A percentile compares a stretch with the other conserved stretches of the same genome.
These are phyloP conservation scores for Malaclemys terrapin DNA, from an alignment of 2,113 vertebrate genomes.

Conservation along the genomic window DNA sequence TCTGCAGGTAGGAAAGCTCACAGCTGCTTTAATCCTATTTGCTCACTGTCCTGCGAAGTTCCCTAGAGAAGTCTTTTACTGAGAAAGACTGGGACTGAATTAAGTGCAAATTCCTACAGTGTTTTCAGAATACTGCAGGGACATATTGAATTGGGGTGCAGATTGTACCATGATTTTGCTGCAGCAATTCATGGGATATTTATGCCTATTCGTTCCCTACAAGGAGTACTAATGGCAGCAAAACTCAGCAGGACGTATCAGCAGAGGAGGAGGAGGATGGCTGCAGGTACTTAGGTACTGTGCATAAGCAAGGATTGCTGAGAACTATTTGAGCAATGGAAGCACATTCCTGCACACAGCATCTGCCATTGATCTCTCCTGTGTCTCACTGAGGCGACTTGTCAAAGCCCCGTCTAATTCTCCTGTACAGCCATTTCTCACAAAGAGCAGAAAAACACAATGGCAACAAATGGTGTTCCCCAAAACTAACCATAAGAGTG, in stretches of 20 bases:
- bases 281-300: fast-evolving
- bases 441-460: neutral
- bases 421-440: fast-evolving
- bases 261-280: fast-evolving
- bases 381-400: fast-evolving
- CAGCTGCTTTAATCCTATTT: neutral
- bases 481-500: no score
- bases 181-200: fast-evolving
- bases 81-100: neutral
- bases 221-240: fast-evolving
- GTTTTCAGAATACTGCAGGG: neutral
- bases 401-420: neutral
- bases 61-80: neutral
- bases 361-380: neutral
- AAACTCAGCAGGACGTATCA: fast-evolving
- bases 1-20: neutral
- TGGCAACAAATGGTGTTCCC: neutral
- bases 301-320: neutral
- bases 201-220: neutral
- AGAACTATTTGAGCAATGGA: neutral
- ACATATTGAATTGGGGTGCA: no score
- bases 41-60: neutral
- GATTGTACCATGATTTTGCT: neutral
- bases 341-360: fast-evolving
- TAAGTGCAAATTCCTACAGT: no score